Percentiles rank a stretch among this genome's conserved stretches.
phyloP scores from a whole-genome alignment of 2,888 invertebrate species.

The Pyralis farinalis region DNA sequence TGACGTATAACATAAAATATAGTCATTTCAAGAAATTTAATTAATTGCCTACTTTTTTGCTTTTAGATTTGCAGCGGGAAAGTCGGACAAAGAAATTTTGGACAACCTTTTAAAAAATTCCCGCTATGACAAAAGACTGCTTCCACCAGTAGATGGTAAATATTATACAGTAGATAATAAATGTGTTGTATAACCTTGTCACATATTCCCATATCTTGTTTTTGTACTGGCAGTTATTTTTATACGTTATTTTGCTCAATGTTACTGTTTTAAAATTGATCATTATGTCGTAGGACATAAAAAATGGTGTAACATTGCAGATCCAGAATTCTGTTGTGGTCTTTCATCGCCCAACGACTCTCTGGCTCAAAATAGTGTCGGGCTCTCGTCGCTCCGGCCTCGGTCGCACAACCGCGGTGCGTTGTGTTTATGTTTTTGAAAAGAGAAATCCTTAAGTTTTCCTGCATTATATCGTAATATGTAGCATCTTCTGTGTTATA shows the following conservation, averaged over 20 bases:
- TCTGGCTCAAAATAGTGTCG: constrained; percentile 82
- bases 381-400: constrained; percentile 73
- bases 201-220: too few relatives aligned
- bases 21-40: not conserved
- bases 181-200: constrained; percentile 8
- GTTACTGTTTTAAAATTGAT: constrained; percentile 3
- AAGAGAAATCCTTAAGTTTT: constrained; percentile 62
- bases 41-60: constrained; percentile 13
- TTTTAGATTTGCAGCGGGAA: constrained; percentile 93
- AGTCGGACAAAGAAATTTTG: constrained; percentile 95
- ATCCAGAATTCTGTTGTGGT: constrained; percentile 95
- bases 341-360: constrained; percentile 89
- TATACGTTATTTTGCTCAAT: constrained; percentile 1
- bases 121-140: constrained; percentile 95
- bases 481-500: constrained; percentile 44
- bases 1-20: constrained; percentile 4
- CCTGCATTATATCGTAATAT: constrained; percentile 38
- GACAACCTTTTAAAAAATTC: constrained; percentile 93
- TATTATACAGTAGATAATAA: constrained; percentile 19
- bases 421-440: constrained; percentile 80
- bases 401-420: constrained; percentile 83
- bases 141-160: constrained; percentile 93
- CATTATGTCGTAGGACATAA: constrained; percentile 19
- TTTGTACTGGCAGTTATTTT: not conserved
- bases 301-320: constrained; percentile 83